A percentile compares a stretch with the other conserved stretches of the same genome.
These are phyloP conservation scores for Actinopyga echinites DNA, from an alignment of 53 echinoderm and acorn worm species.

Conservation along the genomic window DNA sequence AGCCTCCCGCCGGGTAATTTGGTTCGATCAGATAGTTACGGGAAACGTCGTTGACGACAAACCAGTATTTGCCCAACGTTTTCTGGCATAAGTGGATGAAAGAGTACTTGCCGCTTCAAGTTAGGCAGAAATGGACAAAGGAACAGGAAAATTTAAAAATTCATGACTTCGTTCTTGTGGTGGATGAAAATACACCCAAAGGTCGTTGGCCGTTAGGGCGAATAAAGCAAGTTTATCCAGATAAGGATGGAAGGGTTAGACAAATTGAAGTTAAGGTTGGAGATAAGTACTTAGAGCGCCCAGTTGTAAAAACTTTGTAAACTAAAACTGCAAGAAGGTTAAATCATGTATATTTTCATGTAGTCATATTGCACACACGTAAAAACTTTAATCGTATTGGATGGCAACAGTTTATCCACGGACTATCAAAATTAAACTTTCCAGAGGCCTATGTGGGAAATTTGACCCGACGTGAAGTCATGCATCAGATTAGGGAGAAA, in stretches of 20 bases:
- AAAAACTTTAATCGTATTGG: constrained; percentile 2
- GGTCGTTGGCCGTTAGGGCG: constrained; percentile 31
- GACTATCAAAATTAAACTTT: background rate
- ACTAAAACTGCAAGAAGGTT: no score
- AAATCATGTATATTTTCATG: no score
- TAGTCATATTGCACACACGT: background rate
- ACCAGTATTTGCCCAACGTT: constrained; percentile 48
- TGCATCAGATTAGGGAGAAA: background rate
- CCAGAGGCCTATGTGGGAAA: background rate
- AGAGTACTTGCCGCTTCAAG: constrained; percentile 68
- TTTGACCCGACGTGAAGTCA: background rate
- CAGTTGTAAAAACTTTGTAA: constrained; percentile 33
- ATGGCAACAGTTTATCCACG: background rate
- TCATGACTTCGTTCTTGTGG: constrained; percentile 50
- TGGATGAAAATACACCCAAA: no score
- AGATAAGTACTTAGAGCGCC: background rate
- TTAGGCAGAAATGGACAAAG: constrained; percentile 48
- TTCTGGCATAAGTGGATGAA: constrained; percentile 64
- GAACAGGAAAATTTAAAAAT: constrained; percentile 36
- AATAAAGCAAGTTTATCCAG: background rate
- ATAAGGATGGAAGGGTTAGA: background rate
- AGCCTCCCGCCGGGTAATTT: constrained; percentile 31
- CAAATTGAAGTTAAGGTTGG: constrained; percentile 1
- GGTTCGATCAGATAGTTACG: constrained; percentile 18
- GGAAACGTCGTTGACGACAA: constrained; percentile 54